Evolutionary conservation across 2,113 vertebrate species (phyloP).

Genomic region (Chroicocephalus ridibundus): DNA sequence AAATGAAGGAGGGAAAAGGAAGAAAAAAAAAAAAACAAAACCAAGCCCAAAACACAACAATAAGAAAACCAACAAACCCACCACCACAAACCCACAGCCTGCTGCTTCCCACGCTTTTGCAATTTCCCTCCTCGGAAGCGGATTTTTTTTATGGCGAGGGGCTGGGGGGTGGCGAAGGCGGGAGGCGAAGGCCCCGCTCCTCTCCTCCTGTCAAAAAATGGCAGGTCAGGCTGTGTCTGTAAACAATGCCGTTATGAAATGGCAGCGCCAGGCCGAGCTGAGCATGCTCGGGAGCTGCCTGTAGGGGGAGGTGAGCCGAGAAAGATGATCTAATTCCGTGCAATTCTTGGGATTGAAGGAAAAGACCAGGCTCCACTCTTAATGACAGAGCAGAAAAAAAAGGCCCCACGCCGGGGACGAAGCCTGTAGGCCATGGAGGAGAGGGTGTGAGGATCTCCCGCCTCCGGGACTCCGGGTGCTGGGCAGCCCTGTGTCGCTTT

Average conservation of each 20-base stretch:
- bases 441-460: slow-evolving; percentile 47
- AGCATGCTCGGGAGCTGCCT: slow-evolving; percentile 76
- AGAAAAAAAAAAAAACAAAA: background rate
- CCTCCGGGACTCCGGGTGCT: slow-evolving; percentile 42
- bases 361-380: slow-evolving; percentile 70
- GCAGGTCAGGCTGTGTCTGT: slow-evolving; percentile 74
- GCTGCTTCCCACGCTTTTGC: background rate
- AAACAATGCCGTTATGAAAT: slow-evolving; percentile 89
- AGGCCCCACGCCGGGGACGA: slow-evolving; percentile 61
- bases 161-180: background rate
- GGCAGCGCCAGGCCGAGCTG: slow-evolving; percentile 79
- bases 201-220: slow-evolving; percentile 54
- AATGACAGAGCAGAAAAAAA: slow-evolving; percentile 72
- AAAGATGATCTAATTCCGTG: slow-evolving; percentile 69
- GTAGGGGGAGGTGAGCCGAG: slow-evolving; percentile 78
- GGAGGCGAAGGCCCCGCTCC: background rate
- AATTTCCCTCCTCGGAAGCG: background rate
- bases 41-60: background rate
- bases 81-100: background rate
- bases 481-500: slow-evolving; percentile 37
- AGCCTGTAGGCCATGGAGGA: slow-evolving; percentile 60
- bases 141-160: background rate
- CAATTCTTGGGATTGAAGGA: slow-evolving; percentile 72
- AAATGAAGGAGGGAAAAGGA: background rate
- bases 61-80: background rate